phyloP scores from a whole-genome alignment of 1,140 invertebrate species.

The Ganaspis sp. region DNA sequence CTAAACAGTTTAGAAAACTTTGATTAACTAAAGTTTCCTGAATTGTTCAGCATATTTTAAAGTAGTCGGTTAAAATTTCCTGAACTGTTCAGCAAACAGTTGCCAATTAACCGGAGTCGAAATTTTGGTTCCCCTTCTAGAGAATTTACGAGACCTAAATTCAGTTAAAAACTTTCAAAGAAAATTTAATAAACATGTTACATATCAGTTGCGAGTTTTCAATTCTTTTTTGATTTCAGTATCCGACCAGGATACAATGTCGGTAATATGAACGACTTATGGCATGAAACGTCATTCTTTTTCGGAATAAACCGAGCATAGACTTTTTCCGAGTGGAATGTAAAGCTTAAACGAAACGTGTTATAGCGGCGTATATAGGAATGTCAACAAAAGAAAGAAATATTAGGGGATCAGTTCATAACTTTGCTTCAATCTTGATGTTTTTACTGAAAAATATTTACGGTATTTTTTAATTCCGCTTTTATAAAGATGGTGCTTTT shows the following conservation, averaged over 20 bases:
- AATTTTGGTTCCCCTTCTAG: too few relatives aligned
- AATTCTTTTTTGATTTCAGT: not conserved
- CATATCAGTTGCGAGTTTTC: too few relatives aligned
- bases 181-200: too few relatives aligned
- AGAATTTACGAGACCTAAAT: too few relatives aligned
- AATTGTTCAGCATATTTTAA: too few relatives aligned
- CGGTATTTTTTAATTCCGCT: not conserved
- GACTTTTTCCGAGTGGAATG: not conserved
- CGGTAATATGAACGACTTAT: slow-evolving; percentile 41
- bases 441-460: not conserved
- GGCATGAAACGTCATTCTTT: slow-evolving; percentile 42
- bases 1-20: too few relatives aligned
- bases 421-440: not conserved
- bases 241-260: not conserved
- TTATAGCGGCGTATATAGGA: not conserved
- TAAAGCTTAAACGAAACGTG: slow-evolving; percentile 32
- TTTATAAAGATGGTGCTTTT: not conserved
- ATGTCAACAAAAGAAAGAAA: slow-evolving; percentile 5
- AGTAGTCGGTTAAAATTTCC: too few relatives aligned
- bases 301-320: slow-evolving; percentile 34
- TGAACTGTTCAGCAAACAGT: too few relatives aligned
- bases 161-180: too few relatives aligned
- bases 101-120: too few relatives aligned
- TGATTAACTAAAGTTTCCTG: too few relatives aligned
- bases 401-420: slow-evolving; percentile 2